A percentile compares a stretch with the other conserved stretches of the same genome.
phyloP scores from a whole-genome alignment of 1,140 invertebrate species.

The Cataglyphis hispanica region DNA sequence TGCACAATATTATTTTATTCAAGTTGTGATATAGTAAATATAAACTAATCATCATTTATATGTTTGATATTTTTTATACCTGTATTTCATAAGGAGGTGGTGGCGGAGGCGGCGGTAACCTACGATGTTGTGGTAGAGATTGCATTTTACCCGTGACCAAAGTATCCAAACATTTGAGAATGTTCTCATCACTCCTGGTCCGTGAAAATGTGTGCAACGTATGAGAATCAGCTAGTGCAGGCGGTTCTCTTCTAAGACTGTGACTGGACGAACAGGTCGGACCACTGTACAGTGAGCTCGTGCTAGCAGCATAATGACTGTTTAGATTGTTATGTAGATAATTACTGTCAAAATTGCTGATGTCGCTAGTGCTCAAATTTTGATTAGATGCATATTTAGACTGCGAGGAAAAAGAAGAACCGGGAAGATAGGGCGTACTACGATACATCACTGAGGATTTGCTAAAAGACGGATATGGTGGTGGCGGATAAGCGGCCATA shows the following conservation, averaged over 20 bases:
- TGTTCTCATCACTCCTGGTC: slow-evolving; percentile 92
- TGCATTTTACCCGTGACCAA: slow-evolving; percentile 79
- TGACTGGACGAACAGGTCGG: slow-evolving; percentile 85
- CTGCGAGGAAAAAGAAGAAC: slow-evolving; percentile 87
- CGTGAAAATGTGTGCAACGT: slow-evolving; percentile 87
- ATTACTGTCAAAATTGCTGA: slow-evolving; percentile 70
- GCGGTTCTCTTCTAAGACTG: slow-evolving; percentile 86
- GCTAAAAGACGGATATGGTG: slow-evolving; percentile 86
- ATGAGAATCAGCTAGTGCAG: slow-evolving; percentile 86
- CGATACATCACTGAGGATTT: slow-evolving; percentile 92
- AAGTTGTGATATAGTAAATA: background rate
- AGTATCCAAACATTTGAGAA: slow-evolving; percentile 89
- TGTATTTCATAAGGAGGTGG: slow-evolving; percentile 90
- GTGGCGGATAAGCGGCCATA: slow-evolving; percentile 87
- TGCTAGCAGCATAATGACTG: slow-evolving; percentile 84
- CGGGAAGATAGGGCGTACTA: slow-evolving; percentile 92
- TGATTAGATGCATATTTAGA: slow-evolving; percentile 92
- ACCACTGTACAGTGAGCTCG: slow-evolving; percentile 86
- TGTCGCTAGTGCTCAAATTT: slow-evolving; percentile 88
- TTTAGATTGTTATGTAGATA: slow-evolving; percentile 80
- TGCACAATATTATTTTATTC: background rate
- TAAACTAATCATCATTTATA: background rate
- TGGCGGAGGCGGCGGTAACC: slow-evolving; percentile 90
- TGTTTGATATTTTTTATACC: slow-evolving; percentile 70
- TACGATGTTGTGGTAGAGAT: slow-evolving; percentile 87